A percentile compares a stretch with the other conserved stretches of the same genome.
Conservation (phyloP, 2,113 vertebrate genomes). For the Furnarius figulus region DNA sequence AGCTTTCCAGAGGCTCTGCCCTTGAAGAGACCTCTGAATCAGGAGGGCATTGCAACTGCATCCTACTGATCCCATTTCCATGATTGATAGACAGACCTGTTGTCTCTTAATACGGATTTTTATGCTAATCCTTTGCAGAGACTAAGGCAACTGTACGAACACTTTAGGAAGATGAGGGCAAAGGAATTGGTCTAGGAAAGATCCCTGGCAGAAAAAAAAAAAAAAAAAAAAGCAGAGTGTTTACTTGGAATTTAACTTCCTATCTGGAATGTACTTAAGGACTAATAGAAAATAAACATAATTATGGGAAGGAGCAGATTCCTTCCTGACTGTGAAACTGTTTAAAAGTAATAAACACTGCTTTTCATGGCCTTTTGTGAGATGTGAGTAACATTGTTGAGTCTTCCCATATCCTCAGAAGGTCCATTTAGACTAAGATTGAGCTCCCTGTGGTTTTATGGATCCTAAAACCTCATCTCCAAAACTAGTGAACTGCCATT, state of each 20-base stretch:
- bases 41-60: background rate
- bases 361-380: background rate
- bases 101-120: background rate
- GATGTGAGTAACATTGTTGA: background rate
- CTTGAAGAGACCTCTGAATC: background rate
- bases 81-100: background rate
- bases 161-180: background rate
- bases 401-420: background rate
- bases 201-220: background rate
- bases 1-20: background rate
- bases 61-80: background rate
- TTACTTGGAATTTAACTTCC: background rate
- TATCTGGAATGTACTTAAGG: conserved; percentile 9
- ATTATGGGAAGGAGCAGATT: background rate
- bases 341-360: background rate
- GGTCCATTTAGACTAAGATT: background rate
- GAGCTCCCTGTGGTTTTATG: background rate
- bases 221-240: fast-evolving
- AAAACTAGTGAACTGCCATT: background rate
- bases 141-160: background rate
- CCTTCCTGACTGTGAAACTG: background rate
- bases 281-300: background rate
- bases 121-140: background rate
- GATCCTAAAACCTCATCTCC: background rate
- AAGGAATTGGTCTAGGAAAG: background rate